phyloP scores from a whole-genome alignment of 2,888 invertebrate genomes.

The Crioceris asparagi region DNA sequence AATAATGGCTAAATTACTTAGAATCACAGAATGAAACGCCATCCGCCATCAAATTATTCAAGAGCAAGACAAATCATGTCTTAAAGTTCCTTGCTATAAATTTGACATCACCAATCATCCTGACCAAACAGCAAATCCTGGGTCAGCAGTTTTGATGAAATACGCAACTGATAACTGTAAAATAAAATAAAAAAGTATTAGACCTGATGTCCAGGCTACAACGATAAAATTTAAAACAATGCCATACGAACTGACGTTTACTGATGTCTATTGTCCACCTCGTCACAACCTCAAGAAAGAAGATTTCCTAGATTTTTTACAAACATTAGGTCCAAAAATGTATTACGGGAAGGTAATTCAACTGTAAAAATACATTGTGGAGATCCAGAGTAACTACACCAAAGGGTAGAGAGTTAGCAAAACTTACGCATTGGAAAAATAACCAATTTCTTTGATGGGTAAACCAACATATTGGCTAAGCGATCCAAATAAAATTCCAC shows the following conservation, averaged over 20 bases:
- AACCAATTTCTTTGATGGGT: too few species aligned
- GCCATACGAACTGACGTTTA: background rate
- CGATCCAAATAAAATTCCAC: background rate
- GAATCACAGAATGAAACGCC: too few species aligned
- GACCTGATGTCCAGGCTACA: constrained; percentile 2
- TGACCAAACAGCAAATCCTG: too few species aligned
- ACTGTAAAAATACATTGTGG: background rate
- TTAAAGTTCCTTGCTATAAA: too few species aligned
- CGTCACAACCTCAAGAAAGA: background rate
- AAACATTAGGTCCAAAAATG: background rate
- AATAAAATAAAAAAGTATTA: too few species aligned
- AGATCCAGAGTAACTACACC: background rate
- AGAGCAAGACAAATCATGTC: too few species aligned
- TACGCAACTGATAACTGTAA: too few species aligned
- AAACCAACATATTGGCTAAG: constrained; percentile 2
- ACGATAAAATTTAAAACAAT: background rate
- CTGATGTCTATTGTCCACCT: constrained; percentile 1
- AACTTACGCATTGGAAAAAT: too few species aligned
- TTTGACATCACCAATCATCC: too few species aligned
- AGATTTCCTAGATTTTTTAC: background rate
- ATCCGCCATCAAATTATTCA: too few species aligned
- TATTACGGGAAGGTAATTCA: background rate
- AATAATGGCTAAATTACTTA: too few species aligned
- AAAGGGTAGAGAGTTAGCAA: background rate
- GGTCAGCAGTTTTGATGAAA: too few species aligned